Evolutionary conservation across 2,113 vertebrate genomes (phyloP), one percentile per base, ranked within the genome.

Genomic region (Naja naja): DNA sequence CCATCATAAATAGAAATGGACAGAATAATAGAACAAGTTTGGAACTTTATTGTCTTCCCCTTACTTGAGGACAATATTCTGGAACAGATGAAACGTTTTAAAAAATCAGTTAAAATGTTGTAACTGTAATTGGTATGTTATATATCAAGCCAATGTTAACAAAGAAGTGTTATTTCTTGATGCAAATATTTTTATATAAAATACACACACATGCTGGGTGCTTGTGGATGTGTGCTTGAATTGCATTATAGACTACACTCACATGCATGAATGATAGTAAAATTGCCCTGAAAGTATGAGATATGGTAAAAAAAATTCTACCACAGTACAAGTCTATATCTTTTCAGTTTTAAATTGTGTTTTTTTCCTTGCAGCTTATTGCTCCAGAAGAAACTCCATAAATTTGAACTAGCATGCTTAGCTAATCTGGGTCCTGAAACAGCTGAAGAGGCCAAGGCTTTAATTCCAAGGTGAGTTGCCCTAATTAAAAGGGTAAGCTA

Each of bases 301-400:
- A 8, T 49, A 54, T 7, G 39, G 22, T 91, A 27, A 85, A 90
- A 55, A 81, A 9, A 43, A 39, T 81, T 22, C 7, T 43, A 81
- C 6, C 34, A 1, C 45, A 64, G 25, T 52, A 47, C 49, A 11
- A 87, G 49, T 23, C 2, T 47, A 16, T 30, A 55, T 30, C 90
- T 23, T 91, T 91, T 54, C 43, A 64, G 39, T 49, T 43, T 74
- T 86, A 23, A 56, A 34, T 69, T 69, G 64, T n/a, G 4, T 34
- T 5, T 69, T 88, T 64, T 52, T 54, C 85, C 92, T 53, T 81
- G 81, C 97, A 99, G 99, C 95, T 98, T 99, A 94, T 98, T 99
- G 54, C 97, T 99, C 85, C 99, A 99, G 98, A 99, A 99, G 95
- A 99, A 99, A 95, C 98, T 99, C 34, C 99, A 99, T 97, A 99